Evolutionary conservation across 1,140 invertebrate genomes (phyloP), one percentile per base, ranked within the genome.

Genomic region (Cotesia chilonis): DNA sequence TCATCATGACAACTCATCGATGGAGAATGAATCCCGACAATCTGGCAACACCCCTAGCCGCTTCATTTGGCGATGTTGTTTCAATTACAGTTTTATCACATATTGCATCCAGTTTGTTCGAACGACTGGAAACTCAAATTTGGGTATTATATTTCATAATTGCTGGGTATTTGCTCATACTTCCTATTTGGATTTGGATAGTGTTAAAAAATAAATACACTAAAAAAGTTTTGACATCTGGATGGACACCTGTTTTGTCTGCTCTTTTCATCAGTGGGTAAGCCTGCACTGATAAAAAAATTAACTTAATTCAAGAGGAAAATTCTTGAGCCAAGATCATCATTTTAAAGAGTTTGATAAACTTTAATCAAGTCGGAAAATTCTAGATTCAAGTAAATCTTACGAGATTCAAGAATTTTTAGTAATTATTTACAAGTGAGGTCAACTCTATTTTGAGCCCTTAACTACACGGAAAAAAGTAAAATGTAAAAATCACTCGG

Each of bases 21-120:
- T 92, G 92, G 78, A 92, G 92, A 75, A 91, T 98, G 78, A 98
- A 98, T 87, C 97, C 97, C 0, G 98, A 99, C 84, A 99, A 99
- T 88, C 89, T 99, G 60, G 96, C 97, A 10, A 98, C 97, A 6
- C 98, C 97, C 0, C 90, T 99, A 37, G 97, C 97, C 7, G 97
- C 97, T 3, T 98, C 96, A 68, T 92, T 99, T 59, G 97, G 97
- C 0, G 97, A 98, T 83, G 91, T 98, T 1, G 94, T 95, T 7
- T 98, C 96, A 54, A 90, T 98, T 36, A 91, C 91, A 12, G 89
- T 97, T 4, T 87, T 98, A 0, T 92, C 95, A 1, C 89, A 90
- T 47, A 92, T 96, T 55, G 92, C 94, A 2, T 92, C 91, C 17
- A 83, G 90, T 57, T 89, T 95, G 57, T 95, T 90, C 77, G 83